Percentiles rank a stretch among this genome's conserved stretches.
Evolutionary conservation across 2,113 vertebrate species (phyloP).

Genomic region (Tragelaphus strepsiceros): DNA sequence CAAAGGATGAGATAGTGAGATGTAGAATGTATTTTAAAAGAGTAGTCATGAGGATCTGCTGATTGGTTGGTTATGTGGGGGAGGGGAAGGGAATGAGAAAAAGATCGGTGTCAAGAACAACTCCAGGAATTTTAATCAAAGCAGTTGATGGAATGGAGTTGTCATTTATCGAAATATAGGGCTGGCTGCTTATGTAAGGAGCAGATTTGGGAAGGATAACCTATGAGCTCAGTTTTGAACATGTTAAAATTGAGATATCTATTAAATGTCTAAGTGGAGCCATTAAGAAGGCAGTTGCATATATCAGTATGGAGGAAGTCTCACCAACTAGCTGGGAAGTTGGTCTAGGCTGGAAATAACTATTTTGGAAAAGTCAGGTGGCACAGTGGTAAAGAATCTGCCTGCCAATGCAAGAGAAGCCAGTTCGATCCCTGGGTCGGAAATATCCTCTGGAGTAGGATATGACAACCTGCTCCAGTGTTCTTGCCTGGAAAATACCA

Average conservation of each 20-base stretch:
- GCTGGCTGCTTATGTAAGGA: background rate
- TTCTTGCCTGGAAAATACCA: background rate
- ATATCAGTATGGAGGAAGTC: background rate
- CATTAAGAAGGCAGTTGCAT: background rate
- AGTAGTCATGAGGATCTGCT: background rate
- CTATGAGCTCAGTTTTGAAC: background rate
- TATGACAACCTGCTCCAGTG: background rate
- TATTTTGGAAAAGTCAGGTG: background rate
- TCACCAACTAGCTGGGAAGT: background rate
- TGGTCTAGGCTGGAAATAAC: background rate
- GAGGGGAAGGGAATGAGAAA: background rate
- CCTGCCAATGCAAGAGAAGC: background rate
- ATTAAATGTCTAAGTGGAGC: background rate
- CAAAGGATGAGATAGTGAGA: background rate
- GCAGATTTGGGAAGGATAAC: background rate
- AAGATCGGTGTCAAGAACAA: background rate
- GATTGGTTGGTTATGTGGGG: too few species aligned
- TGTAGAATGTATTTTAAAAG: background rate
- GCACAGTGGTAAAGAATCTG: background rate
- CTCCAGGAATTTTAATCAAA: background rate
- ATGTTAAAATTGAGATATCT: background rate
- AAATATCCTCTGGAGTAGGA: background rate
- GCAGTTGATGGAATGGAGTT: background rate
- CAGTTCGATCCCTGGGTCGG: fast-evolving
- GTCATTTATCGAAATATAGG: background rate